phyloP scores from a whole-genome alignment of 2,888 invertebrate genomes.

The Seira ritae region DNA sequence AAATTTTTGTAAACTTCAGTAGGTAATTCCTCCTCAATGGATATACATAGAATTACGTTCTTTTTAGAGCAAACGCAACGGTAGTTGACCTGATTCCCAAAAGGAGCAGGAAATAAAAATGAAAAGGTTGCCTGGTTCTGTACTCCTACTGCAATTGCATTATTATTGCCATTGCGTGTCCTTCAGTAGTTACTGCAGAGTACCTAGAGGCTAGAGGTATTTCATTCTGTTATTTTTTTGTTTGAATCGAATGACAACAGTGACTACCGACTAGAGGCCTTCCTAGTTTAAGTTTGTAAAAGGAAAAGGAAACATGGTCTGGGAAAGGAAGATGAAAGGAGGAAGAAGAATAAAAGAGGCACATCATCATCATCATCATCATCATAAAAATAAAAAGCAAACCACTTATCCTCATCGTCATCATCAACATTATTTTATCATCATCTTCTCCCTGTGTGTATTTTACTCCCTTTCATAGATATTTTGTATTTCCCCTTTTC shows the following conservation, averaged over 20 bases:
- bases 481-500: no score
- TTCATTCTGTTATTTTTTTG: neutral
- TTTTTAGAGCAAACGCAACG: no score
- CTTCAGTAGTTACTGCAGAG: no score
- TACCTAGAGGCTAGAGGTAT: no score
- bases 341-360: constrained; percentile 13
- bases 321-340: constrained; percentile 47
- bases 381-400: neutral
- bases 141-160: neutral
- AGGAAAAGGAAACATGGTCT: constrained; percentile 56
- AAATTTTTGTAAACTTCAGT: no score
- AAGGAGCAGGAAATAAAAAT: constrained; percentile 44
- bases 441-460: no score
- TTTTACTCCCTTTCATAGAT: constrained; percentile 7
- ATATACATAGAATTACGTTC: no score
- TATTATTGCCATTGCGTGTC: no score
- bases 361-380: no score
- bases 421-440: no score
- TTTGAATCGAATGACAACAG: constrained; percentile 44
- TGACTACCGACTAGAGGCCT: no score
- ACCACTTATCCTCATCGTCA: constrained; percentile 1
- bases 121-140: constrained; percentile 5
- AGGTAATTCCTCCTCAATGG: neutral
- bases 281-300: no score
- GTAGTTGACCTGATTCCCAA: constrained; percentile 61